Evolutionary conservation across 2,888 invertebrate species (phyloP), one percentile per base, ranked within the genome.

Genomic region (Hetaerina titia): DNA sequence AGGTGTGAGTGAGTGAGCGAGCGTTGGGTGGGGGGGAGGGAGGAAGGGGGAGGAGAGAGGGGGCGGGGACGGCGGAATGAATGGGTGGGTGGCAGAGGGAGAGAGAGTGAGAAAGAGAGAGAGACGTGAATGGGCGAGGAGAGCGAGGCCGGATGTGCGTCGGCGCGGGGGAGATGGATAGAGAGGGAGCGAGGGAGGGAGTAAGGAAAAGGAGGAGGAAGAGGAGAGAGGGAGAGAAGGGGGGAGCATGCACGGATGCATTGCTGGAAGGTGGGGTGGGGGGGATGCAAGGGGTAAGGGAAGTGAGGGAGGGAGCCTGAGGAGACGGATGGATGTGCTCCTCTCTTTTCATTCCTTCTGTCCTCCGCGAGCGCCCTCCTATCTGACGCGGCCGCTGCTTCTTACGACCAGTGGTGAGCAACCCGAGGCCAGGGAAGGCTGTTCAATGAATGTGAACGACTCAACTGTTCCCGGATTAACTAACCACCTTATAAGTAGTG

Each of bases 121-220:
- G 92, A 92, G n/a, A 56, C 92, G 56, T 92, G 92, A 92, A 92
- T 92, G 92, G 92, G 69, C 45, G 89, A 81, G 31, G 25, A 31
- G 89, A 57, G 58, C 69, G 45, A 31, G 92, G 56, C 92, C 92
- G 92, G 92, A 92, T 64, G 92, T 92, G 92, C 92, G 92, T 92
- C 92, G 92, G 92, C 92, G 92, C 92, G 92, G 17, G 90, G 58
- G 60, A 89, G 60, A 25, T 45, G 63, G 63, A 31, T 31, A 11
- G 90, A 11, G 90, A 69, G 56, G 56, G 64, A 92, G 56, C 22
- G 56, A 9, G 90, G 64, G 60, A 4, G 89, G 60, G 17, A 90
- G 63, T 17, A 25, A 9, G 90, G 19, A 31, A 90, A 45, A 31
- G 56, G n/a, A 25, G 15, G 90, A 90, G 89, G 45, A 45, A 19